Base-by-base conservation (phyloP, 2,888 invertebrate genomes). In the Archips crataeganus region DNA sequence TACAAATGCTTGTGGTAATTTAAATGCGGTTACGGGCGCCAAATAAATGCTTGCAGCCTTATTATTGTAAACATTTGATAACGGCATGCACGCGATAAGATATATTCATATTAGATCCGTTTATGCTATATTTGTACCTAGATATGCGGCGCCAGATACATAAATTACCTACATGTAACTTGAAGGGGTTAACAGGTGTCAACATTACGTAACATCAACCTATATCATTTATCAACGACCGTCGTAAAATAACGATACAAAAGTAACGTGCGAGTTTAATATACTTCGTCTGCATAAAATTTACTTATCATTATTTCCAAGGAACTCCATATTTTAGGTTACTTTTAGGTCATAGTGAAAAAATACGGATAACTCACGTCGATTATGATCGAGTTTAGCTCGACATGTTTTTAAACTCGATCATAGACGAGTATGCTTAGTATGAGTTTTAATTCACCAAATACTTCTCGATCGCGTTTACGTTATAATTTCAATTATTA, bases 1-100 rank as follows among this genome's bases (percentile, higher is more conserved):
- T 11, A 32, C 23, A 11, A 32, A 57, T 3, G 11, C 32, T 32
- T 57, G 6, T 32, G 32, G 9, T n/a, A 32, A 9, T 3, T 32
- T 6, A 57, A 57, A 57, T 57, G 10, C 32, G 32, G 32, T 11
- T 54, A 32, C 32, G 32, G 32, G 10, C 32, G 57, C 11, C 57
- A 11, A 57, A 57, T 57, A 57, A 32, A 54, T 23, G 11, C 57
- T 11, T 32, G 32, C 57, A 57, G 10, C 57, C 57, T 10, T 57
- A 57, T 57, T 57, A 32, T 57, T 60, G 70, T 63, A 64, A 65
- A 71, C 36, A 71, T 49, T 39, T 65, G 64, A 65, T 71, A 70
- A 71, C 57, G 47, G 13, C 45, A 23, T 70, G 11, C 45, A 45
- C 6, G 5, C 54, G 70, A 70, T 70, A 70, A 63, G 63, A 70